Conservation (phyloP, 2,888 invertebrate genomes). For the Atethmia centrago region DNA sequence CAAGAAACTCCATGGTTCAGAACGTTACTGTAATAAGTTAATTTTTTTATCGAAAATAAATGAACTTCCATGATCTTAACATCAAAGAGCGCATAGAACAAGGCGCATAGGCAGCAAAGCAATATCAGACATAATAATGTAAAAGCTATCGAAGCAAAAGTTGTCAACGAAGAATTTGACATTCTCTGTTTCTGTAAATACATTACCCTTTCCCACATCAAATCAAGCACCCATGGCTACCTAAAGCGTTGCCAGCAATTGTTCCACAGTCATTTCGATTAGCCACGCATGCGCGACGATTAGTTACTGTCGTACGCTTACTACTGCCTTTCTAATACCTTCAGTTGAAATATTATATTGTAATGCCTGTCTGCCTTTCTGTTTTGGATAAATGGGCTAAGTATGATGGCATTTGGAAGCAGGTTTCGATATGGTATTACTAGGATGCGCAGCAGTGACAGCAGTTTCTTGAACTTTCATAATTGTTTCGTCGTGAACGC, state of each 20-base stretch:
- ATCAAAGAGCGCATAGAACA: background rate
- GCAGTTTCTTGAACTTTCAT: background rate
- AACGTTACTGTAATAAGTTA: background rate
- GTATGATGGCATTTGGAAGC: conserved; percentile 62
- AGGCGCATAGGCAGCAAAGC: background rate
- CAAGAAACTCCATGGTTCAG: background rate
- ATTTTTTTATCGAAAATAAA: too few relatives aligned
- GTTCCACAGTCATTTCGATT: conserved; percentile 85
- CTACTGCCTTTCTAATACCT: conserved; percentile 86
- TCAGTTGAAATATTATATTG: conserved; percentile 67
- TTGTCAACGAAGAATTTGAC: background rate
- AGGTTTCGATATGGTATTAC: conserved; percentile 47
- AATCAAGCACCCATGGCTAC: conserved; percentile 78
- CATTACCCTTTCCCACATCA: conserved; percentile 61
- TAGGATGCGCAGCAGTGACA: conserved; percentile 34
- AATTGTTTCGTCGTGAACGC: background rate
- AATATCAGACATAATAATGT: background rate
- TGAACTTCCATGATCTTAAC: background rate
- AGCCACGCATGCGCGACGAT: conserved; percentile 85
- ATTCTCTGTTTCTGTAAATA: conserved; percentile 26
- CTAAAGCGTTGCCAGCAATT: conserved; percentile 80
- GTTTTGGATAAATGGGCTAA: conserved; percentile 59
- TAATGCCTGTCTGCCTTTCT: conserved; percentile 58
- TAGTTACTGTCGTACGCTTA: conserved; percentile 83
- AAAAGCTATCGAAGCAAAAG: background rate